phyloP scores from a whole-genome alignment of 1,140 invertebrate genomes.

The Cherax destructor region DNA sequence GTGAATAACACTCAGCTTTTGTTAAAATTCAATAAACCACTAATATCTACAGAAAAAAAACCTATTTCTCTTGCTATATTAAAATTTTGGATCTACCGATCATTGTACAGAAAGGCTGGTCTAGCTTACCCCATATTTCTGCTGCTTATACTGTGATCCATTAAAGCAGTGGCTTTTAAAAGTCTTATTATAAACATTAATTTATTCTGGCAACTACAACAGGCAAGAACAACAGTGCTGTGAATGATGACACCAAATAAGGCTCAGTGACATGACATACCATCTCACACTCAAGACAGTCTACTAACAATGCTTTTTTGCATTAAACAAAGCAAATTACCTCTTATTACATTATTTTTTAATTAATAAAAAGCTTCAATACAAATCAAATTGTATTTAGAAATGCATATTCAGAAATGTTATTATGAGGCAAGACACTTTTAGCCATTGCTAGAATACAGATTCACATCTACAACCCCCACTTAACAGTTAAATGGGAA shows the following conservation, averaged over 20 bases:
- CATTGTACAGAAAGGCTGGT: conserved; percentile 55
- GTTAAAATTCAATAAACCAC: conserved; percentile 1
- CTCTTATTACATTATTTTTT: neutral
- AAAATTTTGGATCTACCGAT: neutral
- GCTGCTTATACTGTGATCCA: conserved; percentile 66
- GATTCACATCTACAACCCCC: neutral
- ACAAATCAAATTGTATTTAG: neutral
- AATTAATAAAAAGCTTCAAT: neutral
- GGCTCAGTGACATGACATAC: neutral
- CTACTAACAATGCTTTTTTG: neutral
- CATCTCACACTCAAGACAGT: neutral
- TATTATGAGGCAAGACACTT: neutral
- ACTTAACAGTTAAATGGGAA: neutral
- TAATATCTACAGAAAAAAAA: neutral
- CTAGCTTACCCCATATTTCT: conserved; percentile 69
- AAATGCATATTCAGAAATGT: neutral
- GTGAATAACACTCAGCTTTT: neutral
- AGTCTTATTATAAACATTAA: conserved; percentile 1
- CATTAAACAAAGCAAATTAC: neutral
- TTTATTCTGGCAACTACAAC: conserved; percentile 22
- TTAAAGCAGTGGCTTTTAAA: conserved; percentile 60
- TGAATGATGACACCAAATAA: neutral
- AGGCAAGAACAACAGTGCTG: neutral
- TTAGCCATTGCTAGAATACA: neutral
- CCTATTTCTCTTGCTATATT: neutral